Conservation (phyloP, 2,888 invertebrate genomes). For the Leptinotarsa rubiginosa region DNA sequence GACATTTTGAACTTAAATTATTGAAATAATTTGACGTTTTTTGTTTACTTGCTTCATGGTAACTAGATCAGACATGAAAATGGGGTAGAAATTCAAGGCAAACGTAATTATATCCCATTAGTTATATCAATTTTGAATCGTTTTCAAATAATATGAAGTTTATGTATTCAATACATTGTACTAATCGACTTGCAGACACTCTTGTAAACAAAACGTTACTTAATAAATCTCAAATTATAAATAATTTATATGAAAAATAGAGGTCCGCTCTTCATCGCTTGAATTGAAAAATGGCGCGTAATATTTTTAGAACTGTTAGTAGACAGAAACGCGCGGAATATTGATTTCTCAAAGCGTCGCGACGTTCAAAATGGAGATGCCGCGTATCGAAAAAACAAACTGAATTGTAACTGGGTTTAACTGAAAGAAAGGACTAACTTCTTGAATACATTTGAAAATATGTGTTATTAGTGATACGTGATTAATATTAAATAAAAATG, state of each 20-base stretch:
- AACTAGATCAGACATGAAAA: too few relatives aligned
- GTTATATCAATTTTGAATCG: too few relatives aligned
- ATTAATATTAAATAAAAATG: slow-evolving; percentile 35
- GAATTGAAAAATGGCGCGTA: slow-evolving; percentile 23
- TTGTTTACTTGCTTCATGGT: too few relatives aligned
- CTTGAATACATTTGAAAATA: slow-evolving; percentile 2
- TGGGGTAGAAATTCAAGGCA: too few relatives aligned
- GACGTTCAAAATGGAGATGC: slow-evolving; percentile 55
- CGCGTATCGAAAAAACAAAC: slow-evolving; percentile 45
- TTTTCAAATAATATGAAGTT: too few relatives aligned
- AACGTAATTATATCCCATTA: too few relatives aligned
- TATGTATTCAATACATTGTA: neutral
- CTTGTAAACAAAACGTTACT: neutral
- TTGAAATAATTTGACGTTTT: too few relatives aligned
- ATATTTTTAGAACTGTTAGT: slow-evolving; percentile 54
- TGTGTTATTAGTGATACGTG: slow-evolving; percentile 30
- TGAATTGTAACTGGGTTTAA: slow-evolving; percentile 3
- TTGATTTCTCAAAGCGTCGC: slow-evolving; percentile 59
- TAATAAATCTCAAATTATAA: neutral
- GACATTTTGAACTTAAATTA: too few relatives aligned
- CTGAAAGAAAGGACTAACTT: neutral
- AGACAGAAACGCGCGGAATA: slow-evolving; percentile 48
- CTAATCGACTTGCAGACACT: neutral
- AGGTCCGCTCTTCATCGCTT: neutral
- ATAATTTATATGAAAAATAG: neutral